Percentiles rank a stretch among this genome's conserved stretches.
These are phyloP conservation scores for Epizoanthus ramosus DNA, from an alignment of 92 coral and sea anemone genomes.

Conservation along the genomic window DNA sequence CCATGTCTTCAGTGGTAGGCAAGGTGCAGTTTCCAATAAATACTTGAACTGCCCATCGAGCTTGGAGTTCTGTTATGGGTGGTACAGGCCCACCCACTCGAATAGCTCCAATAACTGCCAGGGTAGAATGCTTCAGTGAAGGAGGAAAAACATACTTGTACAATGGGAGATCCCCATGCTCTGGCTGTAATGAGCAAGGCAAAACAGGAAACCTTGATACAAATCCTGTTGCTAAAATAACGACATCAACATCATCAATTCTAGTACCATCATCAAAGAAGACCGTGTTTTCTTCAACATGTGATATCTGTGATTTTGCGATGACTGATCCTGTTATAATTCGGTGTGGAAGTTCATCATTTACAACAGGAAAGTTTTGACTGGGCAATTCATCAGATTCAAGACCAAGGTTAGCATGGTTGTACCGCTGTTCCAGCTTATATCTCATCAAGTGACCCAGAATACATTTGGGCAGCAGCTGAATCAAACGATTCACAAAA, in stretches of 20 bases:
- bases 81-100: conserved; percentile 61
- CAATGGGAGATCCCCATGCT: conserved; percentile 53
- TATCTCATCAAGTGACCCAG: conserved; percentile 10
- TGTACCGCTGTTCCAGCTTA: conserved; percentile 36
- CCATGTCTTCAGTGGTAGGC: conserved; percentile 70
- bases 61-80: conserved; percentile 75
- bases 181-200: conserved; percentile 49
- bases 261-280: conserved; percentile 73
- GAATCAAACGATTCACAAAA: conserved; percentile 32
- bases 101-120: conserved; percentile 84
- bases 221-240: conserved; percentile 85
- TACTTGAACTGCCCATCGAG: conserved; percentile 84
- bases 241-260: conserved; percentile 72
- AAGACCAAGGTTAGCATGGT: conserved; percentile 76
- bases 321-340: conserved; percentile 80
- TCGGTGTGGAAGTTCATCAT: conserved; percentile 87
- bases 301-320: conserved; percentile 63
- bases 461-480: conserved; percentile 48
- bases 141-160: conserved; percentile 82
- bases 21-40: conserved; percentile 64
- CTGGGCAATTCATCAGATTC: conserved; percentile 35
- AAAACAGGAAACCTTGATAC: conserved; percentile 67
- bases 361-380: conserved; percentile 45
- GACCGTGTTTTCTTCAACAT: conserved; percentile 55
- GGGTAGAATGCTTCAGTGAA: conserved; percentile 47